Percentiles rank a stretch among this genome's conserved stretches.
Evolutionary conservation across 2,113 vertebrate genomes (phyloP).

Genomic region (Lophura nycthemera): DNA sequence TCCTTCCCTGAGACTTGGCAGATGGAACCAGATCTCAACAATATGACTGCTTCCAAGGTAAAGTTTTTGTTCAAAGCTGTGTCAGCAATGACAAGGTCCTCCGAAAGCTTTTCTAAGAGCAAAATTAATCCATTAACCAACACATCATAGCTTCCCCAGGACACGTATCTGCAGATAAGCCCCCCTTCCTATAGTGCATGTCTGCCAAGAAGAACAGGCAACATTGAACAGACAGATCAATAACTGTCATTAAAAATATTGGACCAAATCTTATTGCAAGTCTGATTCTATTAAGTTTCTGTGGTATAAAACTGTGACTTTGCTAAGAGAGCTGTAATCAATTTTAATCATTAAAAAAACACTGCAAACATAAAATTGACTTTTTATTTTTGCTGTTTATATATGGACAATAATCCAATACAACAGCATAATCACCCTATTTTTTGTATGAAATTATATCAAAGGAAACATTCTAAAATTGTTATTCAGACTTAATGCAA

Average conservation of each 20-base stretch:
- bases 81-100: conserved; percentile 11
- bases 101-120: conserved; percentile 24
- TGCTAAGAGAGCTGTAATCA: neutral
- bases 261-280: conserved; percentile 9
- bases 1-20: neutral
- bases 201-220: conserved; percentile 4
- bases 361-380: neutral
- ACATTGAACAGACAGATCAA: neutral
- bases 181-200: neutral
- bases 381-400: neutral
- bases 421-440: neutral
- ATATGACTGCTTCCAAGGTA: neutral
- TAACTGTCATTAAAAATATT: conserved; percentile 28
- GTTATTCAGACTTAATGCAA: neutral
- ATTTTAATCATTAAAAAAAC: neutral
- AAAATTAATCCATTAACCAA: conserved; percentile 54
- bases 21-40: neutral
- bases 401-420: neutral
- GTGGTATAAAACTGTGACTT: neutral
- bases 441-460: neutral
- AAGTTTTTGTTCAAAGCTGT: conserved; percentile 11
- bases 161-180: neutral
- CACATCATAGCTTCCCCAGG: conserved; percentile 10
- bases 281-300: conserved; percentile 5
- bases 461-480: neutral